Percentiles rank a stretch among this genome's conserved stretches.
phyloP scores from a whole-genome alignment of 2,888 invertebrate genomes.

The Eumerus sabulonum region DNA sequence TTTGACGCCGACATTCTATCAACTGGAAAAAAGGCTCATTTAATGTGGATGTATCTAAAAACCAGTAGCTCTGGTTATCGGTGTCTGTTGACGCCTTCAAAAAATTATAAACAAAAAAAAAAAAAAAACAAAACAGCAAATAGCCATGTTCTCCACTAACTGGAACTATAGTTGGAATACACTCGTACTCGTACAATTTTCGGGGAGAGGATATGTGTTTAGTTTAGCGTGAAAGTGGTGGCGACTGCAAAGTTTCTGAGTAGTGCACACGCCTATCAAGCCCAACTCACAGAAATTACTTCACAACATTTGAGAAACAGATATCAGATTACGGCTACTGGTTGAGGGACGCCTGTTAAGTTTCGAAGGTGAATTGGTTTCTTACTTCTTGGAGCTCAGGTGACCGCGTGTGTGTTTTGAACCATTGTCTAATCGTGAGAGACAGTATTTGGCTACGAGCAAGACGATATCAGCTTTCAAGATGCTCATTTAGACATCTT shows the following conservation, averaged over 20 bases:
- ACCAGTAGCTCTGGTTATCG: constrained; percentile 57
- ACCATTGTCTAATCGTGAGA: constrained; percentile 48
- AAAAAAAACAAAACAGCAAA: constrained; percentile 37
- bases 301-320: constrained; percentile 67
- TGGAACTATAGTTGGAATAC: neutral
- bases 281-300: constrained; percentile 64
- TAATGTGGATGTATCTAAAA: neutral
- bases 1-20: constrained; percentile 60
- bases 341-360: constrained; percentile 34
- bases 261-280: constrained; percentile 42
- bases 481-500: neutral
- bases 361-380: constrained; percentile 20
- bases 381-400: constrained; percentile 15
- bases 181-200: too few species aligned
- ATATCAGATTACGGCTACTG: constrained; percentile 61
- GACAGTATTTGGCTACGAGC: constrained; percentile 46
- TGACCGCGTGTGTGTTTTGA: constrained; percentile 18
- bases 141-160: constrained; percentile 28
- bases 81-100: constrained; percentile 67
- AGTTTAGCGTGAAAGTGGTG: constrained; percentile 43
- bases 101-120: constrained; percentile 1
- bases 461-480: constrained; percentile 61
- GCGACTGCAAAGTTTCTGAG: constrained; percentile 11
- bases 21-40: constrained; percentile 47
- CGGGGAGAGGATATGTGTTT: neutral